Base-by-base conservation (phyloP, 2,888 invertebrate genomes). In the Trissonchulus latispiculum region DNA sequence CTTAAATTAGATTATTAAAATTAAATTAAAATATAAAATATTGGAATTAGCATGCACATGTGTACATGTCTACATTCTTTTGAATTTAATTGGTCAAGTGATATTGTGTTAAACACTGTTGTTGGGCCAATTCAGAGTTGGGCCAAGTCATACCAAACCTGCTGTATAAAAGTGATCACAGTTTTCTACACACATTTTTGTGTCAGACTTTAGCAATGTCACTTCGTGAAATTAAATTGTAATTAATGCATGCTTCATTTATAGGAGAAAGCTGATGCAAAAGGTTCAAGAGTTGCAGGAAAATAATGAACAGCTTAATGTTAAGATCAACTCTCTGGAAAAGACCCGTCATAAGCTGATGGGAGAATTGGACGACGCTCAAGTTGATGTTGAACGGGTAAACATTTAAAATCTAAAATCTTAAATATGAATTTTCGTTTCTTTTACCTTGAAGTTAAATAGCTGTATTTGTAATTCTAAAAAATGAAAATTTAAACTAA, bases 201-300 rank as follows among this genome's bases (percentile, higher is more conserved):
- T n/a, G n/a, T n/a, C n/a, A n/a, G n/a, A n/a, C n/a, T n/a, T n/a
- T n/a, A n/a, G n/a, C n/a, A n/a, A n/a, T n/a, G 59, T 15, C 15
- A 59, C n/a, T 59, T 59, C n/a, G n/a, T n/a, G n/a, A n/a, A 59
- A 59, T 15, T 59, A 59, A 15, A 15, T n/a, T 59, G n/a, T 59
- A n/a, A n/a, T n/a, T n/a, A n/a, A n/a, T n/a, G n/a, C n/a, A n/a
- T 48, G 48, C 48, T 48, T 15, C 8, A 15, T 48, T 64, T 71
- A 28, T 71, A 74, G 74, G 32, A 35, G 70, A 31, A 70, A 75
- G 36, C 89, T 95, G 83, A 93, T 94, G 86, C 92, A 93, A 80
- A 94, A 95, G 84, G 89, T 96, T 79, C 91, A 92, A 82, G 95
- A 95, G 85, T 94, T 95, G 81, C 96, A 97, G 86, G 94, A 95